Evolutionary conservation across 2,888 invertebrate species (phyloP).

Genomic region (Lepidochitona cinerea): DNA sequence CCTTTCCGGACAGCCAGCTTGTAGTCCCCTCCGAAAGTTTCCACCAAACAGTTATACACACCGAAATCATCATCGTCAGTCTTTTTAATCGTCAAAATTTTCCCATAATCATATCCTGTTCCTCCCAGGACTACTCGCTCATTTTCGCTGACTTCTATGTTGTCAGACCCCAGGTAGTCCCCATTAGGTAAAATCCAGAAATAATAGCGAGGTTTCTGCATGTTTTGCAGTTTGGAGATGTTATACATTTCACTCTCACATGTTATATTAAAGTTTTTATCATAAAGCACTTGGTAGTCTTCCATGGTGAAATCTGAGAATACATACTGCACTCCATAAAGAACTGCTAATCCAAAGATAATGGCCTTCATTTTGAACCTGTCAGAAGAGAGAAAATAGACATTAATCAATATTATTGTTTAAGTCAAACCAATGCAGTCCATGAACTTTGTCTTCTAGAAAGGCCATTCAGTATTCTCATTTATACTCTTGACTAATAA

Average conservation of each 20-base stretch:
- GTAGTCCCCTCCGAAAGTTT: background rate
- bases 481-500: too few species aligned
- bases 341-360: too few species aligned
- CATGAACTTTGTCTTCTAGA: too few species aligned
- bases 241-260: slow-evolving; percentile 2
- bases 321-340: too few species aligned
- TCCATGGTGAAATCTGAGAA: background rate
- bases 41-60: slow-evolving; percentile 42
- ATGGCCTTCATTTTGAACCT: too few species aligned
- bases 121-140: slow-evolving; percentile 9
- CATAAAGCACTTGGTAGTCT: slow-evolving; percentile 17
- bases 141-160: background rate
- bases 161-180: background rate
- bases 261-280: slow-evolving; percentile 18
- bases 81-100: slow-evolving; percentile 24
- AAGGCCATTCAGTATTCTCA: too few species aligned
- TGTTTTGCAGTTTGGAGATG: background rate
- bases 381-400: too few species aligned
- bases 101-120: slow-evolving; percentile 5
- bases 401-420: too few species aligned
- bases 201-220: background rate
- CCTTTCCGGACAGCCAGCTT: slow-evolving; percentile 10
- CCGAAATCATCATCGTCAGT: slow-evolving; percentile 51
- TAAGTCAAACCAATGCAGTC: too few species aligned
- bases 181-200: slow-evolving; percentile 23